Evolutionary conservation across 92 coral and sea anemone species (phyloP).

Genomic region (Umimayanthus chanpuru): DNA sequence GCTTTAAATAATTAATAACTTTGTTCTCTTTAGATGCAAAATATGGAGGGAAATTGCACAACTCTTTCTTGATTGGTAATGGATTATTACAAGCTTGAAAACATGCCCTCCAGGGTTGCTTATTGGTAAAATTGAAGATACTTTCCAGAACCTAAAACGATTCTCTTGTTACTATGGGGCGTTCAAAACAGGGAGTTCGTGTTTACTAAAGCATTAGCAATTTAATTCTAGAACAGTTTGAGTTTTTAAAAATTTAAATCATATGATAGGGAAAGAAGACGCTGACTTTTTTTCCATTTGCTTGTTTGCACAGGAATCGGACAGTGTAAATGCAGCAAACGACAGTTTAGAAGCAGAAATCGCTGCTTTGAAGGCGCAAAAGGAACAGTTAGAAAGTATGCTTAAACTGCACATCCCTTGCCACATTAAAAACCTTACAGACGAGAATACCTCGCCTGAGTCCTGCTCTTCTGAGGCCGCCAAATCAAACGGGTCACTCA

Average conservation of each 20-base stretch:
- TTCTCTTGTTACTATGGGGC: background rate
- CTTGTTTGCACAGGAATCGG: slow-evolving; percentile 26
- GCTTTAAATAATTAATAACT: slow-evolving; percentile 21
- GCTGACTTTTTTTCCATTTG: background rate
- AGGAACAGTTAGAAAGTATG: slow-evolving; percentile 41
- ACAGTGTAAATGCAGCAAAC: slow-evolving; percentile 24
- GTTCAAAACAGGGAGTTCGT: background rate
- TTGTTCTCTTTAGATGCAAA: background rate
- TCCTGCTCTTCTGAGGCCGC: slow-evolving; percentile 42
- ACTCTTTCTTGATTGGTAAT: background rate
- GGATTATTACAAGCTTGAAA: background rate
- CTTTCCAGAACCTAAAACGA: background rate
- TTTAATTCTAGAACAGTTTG: background rate
- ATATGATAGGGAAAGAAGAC: background rate
- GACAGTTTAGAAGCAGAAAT: slow-evolving; percentile 35
- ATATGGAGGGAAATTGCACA: background rate
- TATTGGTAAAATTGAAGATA: background rate
- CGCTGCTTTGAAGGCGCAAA: slow-evolving; percentile 17
- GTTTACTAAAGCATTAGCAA: background rate
- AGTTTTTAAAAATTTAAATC: background rate
- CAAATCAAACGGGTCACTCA: slow-evolving; percentile 11
- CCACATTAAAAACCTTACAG: background rate
- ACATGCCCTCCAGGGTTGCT: background rate
- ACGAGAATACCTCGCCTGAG: slow-evolving; percentile 19
- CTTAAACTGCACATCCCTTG: slow-evolving; percentile 25